phyloP scores from a whole-genome alignment of 2,888 invertebrate species.

The Zhengitettix transpicula region DNA sequence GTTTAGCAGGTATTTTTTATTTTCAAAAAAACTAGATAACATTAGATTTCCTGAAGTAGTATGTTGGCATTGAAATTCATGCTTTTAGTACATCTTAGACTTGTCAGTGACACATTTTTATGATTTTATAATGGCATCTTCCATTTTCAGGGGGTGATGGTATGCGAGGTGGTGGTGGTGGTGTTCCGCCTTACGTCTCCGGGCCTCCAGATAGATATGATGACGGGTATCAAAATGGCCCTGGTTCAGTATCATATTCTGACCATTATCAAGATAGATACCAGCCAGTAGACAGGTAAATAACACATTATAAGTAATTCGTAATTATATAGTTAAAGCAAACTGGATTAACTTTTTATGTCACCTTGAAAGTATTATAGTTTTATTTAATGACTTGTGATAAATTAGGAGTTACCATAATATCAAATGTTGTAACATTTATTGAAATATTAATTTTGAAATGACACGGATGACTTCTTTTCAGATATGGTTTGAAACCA shows the following conservation, averaged over 20 bases:
- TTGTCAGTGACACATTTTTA: too few species aligned
- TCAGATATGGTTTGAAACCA: conserved; percentile 11
- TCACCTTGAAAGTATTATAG: not conserved
- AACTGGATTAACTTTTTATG: not conserved
- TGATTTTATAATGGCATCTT: too few species aligned
- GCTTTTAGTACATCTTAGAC: too few species aligned
- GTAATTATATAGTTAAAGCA: not conserved
- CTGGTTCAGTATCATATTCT: conserved; percentile 17
- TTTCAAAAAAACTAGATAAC: too few species aligned
- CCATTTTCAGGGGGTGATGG: conserved; percentile 12
- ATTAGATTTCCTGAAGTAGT: too few species aligned
- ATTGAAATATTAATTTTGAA: too few species aligned
- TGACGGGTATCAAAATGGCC: conserved; percentile 24
- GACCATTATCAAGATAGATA: conserved; percentile 17
- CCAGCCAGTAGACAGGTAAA: conserved; percentile 14
- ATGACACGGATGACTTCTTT: not conserved
- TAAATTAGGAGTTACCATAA: too few species aligned
- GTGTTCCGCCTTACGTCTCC: conserved; percentile 7
- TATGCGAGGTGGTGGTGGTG: conserved; percentile 7
- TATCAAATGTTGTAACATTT: too few species aligned
- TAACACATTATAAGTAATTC: not conserved
- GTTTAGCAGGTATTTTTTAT: too few species aligned
- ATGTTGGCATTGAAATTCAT: too few species aligned
- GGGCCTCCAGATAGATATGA: conserved; percentile 23
- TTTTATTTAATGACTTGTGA: not conserved